Evolutionary conservation across 2,113 vertebrate genomes (phyloP).

Genomic region (Benitochromis conjunctus): DNA sequence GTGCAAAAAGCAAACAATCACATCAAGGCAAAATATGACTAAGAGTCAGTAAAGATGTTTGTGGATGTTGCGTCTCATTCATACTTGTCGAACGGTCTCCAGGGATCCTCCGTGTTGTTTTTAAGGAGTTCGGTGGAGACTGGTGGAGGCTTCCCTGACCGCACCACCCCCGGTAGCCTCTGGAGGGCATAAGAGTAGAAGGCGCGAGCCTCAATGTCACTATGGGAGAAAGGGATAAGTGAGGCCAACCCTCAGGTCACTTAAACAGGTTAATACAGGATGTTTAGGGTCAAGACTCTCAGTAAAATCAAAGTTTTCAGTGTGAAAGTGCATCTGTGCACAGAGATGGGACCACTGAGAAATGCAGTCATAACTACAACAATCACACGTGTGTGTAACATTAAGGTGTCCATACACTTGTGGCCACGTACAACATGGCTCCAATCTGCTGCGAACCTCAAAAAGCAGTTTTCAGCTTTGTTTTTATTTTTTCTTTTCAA

Average conservation of each 20-base stretch:
- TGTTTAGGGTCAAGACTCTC: neutral
- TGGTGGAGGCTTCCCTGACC: constrained; percentile 56
- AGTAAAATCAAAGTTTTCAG: neutral
- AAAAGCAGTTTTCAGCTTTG: rapidly evolving
- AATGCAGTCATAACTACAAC: neutral
- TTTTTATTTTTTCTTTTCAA: neutral
- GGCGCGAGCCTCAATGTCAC: constrained; percentile 75
- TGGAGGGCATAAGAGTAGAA: constrained; percentile 83
- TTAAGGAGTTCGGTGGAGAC: rapidly evolving
- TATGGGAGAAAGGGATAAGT: constrained; percentile 44
- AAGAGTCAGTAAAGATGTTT: neutral
- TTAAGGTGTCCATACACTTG: rapidly evolving
- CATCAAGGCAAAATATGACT: neutral
- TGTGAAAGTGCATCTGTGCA: neutral
- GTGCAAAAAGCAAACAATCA: neutral
- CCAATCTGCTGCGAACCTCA: neutral
- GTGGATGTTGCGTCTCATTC: neutral
- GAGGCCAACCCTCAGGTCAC: neutral
- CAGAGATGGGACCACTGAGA: neutral
- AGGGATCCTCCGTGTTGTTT: constrained; percentile 13
- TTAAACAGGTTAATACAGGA: rapidly evolving
- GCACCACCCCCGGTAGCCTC: constrained; percentile 72
- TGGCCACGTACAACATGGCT: neutral
- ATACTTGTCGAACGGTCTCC: constrained; percentile 78
- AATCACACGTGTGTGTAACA: neutral